Conservation (phyloP, 2,113 vertebrate species). For the Cyanoderma ruficeps region DNA sequence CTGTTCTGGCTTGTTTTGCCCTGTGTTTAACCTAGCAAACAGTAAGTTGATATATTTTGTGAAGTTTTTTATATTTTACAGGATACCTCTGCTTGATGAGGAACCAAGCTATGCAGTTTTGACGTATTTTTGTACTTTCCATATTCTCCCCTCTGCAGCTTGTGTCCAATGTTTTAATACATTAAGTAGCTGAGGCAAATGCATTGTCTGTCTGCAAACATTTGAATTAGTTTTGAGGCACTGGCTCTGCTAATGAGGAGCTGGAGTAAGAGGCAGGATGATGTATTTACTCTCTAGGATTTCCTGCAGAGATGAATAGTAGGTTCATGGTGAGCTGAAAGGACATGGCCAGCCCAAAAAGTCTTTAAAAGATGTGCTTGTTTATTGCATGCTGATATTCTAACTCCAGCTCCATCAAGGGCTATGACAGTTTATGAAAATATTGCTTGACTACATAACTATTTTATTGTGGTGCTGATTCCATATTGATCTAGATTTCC, state of each 20-base stretch:
- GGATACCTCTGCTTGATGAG: neutral
- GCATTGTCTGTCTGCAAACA: neutral
- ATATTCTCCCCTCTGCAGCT: neutral
- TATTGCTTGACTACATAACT: neutral
- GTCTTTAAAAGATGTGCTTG: neutral
- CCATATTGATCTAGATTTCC: neutral
- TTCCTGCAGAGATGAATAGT: neutral
- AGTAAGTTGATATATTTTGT: neutral
- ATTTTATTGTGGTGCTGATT: neutral
- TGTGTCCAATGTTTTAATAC: neutral
- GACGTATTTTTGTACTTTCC: neutral
- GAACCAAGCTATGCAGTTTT: neutral
- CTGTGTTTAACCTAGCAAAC: constrained; percentile 20
- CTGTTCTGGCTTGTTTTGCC: constrained; percentile 15
- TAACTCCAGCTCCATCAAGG: neutral
- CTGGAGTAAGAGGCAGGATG: neutral
- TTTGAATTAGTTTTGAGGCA: neutral
- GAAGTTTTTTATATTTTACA: neutral
- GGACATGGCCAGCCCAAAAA: neutral
- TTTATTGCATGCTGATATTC: neutral
- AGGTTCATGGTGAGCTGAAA: neutral
- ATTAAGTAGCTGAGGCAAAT: neutral
- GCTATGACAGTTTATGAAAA: neutral
- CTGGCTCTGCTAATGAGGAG: neutral
- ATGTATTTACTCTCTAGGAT: neutral